A percentile compares a stretch with the other conserved stretches of the same genome.
These are phyloP conservation scores for Nymphalis urticae DNA, from an alignment of 2,888 invertebrate species.

Conservation along the genomic window DNA sequence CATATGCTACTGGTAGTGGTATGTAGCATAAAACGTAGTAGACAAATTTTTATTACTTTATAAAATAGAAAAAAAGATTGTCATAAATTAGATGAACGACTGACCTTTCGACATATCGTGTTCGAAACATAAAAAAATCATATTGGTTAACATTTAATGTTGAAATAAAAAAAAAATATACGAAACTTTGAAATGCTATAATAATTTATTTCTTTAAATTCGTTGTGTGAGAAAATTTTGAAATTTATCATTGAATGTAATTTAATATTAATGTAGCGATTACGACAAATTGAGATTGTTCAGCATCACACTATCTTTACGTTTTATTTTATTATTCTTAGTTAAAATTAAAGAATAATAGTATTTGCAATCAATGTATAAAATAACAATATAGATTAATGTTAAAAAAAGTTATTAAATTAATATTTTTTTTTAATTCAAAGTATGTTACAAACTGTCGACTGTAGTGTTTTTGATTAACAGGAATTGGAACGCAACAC, in stretches of 20 bases:
- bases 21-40: too few species aligned
- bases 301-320: too few species aligned
- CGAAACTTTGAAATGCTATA: background rate
- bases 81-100: background rate
- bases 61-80: background rate
- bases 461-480: conserved; percentile 61
- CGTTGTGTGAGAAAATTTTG: background rate
- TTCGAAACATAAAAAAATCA: background rate
- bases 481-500: conserved; percentile 90
- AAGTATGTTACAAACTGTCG: conserved; percentile 57
- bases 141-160: background rate
- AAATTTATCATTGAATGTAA: background rate
- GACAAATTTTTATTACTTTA: background rate
- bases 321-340: background rate
- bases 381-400: too few species aligned
- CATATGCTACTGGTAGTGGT: background rate
- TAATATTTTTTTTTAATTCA: too few species aligned
- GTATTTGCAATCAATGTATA: too few species aligned
- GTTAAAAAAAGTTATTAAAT: too few species aligned
- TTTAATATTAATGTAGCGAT: background rate
- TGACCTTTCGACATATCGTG: background rate
- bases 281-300: background rate
- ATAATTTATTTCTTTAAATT: background rate
- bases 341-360: background rate
- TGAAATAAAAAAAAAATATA: background rate